Evolutionary conservation across 2,888 invertebrate genomes (phyloP), one percentile per base, ranked within the genome.

Genomic region (Dorcus parallelipipedus): DNA sequence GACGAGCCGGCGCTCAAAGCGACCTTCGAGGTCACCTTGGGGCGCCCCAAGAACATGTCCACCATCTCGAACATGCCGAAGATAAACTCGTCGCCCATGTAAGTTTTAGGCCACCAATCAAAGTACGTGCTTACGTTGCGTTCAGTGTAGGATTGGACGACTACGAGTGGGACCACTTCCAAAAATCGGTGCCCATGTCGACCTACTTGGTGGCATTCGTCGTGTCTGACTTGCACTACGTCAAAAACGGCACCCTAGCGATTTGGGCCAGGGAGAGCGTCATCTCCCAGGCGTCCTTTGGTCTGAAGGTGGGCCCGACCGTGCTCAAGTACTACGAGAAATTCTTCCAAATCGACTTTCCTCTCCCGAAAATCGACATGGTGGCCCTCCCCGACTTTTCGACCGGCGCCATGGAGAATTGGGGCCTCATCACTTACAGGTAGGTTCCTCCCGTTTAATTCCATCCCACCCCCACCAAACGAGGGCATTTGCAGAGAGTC

Each of bases 1-100:
- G 95, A 95, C 76, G 95, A 95, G 78, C 95, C 95, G 0, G 84
- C 86, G 39, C 86, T 89, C 80, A 95, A 95, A 73, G 92, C 95
- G 0, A 89, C 86, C n/a, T 95, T 91, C 79, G 83, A 85, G 53
- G 83, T 91, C 10, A 83, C 80, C 62, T 73, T 91, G 38, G 90
- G 86, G 0, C 86, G 89, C 67, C 78, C 83, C 58, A 81, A 82
- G 63, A 80, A 83, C 69, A 82, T 78, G 0, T 84, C 88, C 0
- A 80, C 91, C 51, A 90, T 91, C 69, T 91, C 92, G 23, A 93
- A 93, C 70, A 93, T 92, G 92, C 89, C 88, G 0, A 67, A 85
- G 3, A 73, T 79, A 4, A 74, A 74, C 1, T 74, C 76, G 43
- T 73, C 78, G 3, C 77, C 77, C 26, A 82, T 85, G 86, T 86